phyloP scores from a whole-genome alignment of 2,888 invertebrate genomes.

The Oscheius myriophilus region DNA sequence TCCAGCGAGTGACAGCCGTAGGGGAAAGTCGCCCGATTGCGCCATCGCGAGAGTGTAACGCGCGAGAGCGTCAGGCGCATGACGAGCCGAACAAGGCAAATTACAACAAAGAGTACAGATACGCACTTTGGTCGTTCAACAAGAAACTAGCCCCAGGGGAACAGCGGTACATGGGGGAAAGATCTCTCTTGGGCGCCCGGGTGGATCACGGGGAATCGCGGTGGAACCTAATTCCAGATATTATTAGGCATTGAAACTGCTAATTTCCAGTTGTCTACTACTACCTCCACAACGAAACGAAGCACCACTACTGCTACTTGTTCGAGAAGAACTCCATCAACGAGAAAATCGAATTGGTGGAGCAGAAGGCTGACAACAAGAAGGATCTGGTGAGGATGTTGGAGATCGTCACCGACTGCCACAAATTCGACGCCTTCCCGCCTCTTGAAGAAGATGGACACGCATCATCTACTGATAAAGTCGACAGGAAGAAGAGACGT shows the following conservation, averaged over 20 bases:
- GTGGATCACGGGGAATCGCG: too few species aligned
- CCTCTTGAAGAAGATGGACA: constrained; percentile 62
- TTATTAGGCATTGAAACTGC: neutral
- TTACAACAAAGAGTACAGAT: too few species aligned
- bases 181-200: neutral
- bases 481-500: constrained; percentile 64
- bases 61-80: constrained; percentile 1
- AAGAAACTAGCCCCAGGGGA: too few species aligned
- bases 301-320: constrained; percentile 57
- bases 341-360: constrained; percentile 53
- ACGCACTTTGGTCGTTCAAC: too few species aligned
- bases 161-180: neutral
- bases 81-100: too few species aligned
- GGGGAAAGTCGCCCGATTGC: constrained; percentile 27
- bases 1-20: constrained; percentile 22
- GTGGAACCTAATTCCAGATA: neutral
- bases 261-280: constrained; percentile 59
- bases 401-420: constrained; percentile 62
- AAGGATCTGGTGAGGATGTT: constrained; percentile 62
- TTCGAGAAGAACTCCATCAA: constrained; percentile 53
- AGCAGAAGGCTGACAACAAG: constrained; percentile 59
- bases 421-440: constrained; percentile 62
- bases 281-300: constrained; percentile 58
- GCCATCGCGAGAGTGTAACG: constrained; percentile 24
- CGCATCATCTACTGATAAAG: constrained; percentile 63